phyloP scores from a whole-genome alignment of 2,113 vertebrate species.

The Toxotes jaculatrix region DNA sequence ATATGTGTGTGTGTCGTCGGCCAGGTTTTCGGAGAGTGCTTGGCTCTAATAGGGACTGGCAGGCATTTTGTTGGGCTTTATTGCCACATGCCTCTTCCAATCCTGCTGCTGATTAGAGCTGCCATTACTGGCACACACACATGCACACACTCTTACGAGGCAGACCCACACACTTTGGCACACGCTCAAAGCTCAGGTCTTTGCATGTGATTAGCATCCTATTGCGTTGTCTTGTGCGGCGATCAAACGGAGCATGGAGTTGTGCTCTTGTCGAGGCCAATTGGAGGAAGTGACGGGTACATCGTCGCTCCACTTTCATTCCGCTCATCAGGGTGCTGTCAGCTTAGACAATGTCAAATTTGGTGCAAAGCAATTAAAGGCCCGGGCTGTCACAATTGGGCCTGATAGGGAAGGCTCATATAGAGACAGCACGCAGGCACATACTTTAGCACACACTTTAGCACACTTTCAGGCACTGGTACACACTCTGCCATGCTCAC shows the following conservation, averaged over 20 bases:
- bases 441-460: slow-evolving; percentile 3
- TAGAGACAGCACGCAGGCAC: slow-evolving; percentile 1
- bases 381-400: slow-evolving; percentile 47
- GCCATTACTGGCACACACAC: slow-evolving; percentile 46
- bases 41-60: slow-evolving; percentile 70
- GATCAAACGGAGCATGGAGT: slow-evolving; percentile 62
- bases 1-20: slow-evolving; percentile 2
- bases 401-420: slow-evolving; percentile 50
- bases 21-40: slow-evolving; percentile 49
- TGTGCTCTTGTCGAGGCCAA: slow-evolving; percentile 59
- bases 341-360: slow-evolving; percentile 69
- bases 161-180: slow-evolving; percentile 62
- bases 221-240: slow-evolving; percentile 59
- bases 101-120: slow-evolving; percentile 71
- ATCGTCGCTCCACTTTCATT: slow-evolving; percentile 52
- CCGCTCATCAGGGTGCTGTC: slow-evolving; percentile 65
- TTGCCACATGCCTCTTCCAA: slow-evolving; percentile 80
- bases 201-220: slow-evolving; percentile 75
- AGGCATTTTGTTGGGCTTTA: slow-evolving; percentile 76
- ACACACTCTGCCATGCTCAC: neutral
- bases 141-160: slow-evolving; percentile 20
- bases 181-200: slow-evolving; percentile 55
- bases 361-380: slow-evolving; percentile 70
- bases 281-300: slow-evolving; percentile 62
- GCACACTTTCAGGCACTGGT: slow-evolving; percentile 7